Percentiles rank a stretch among this genome's conserved stretches.
These are phyloP conservation scores for Pristionchus entomophagus DNA, from an alignment of 2,888 invertebrate genomes.

Conservation along the genomic window DNA sequence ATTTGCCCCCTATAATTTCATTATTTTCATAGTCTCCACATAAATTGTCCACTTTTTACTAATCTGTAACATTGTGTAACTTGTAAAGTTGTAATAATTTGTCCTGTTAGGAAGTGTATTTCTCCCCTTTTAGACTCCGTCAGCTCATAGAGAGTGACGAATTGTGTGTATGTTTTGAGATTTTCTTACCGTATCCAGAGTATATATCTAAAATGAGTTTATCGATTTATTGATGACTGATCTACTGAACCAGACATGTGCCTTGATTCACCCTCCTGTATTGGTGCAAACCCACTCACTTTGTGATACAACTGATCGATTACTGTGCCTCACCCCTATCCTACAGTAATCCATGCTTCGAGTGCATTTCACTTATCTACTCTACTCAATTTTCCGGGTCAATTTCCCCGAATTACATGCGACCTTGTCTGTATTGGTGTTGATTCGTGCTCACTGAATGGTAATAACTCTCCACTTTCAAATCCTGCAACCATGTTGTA, in stretches of 20 bases:
- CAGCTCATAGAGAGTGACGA: slow-evolving; percentile 1
- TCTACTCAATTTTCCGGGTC: neutral
- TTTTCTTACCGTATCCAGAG: slow-evolving; percentile 9
- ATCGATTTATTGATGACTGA: slow-evolving; percentile 2
- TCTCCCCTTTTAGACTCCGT: neutral
- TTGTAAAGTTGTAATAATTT: slow-evolving; percentile 4
- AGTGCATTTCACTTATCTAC: slow-evolving; percentile 30
- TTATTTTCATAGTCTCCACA: neutral
- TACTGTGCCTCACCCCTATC: neutral
- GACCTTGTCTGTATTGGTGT: neutral
- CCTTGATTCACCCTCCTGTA: slow-evolving; percentile 15
- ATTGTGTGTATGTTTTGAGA: neutral
- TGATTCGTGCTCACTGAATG: slow-evolving; percentile 17
- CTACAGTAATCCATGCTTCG: neutral
- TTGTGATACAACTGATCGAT: slow-evolving; percentile 31
- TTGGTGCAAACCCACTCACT: slow-evolving; percentile 4
- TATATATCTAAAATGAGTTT: neutral
- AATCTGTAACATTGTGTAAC: slow-evolving; percentile 22
- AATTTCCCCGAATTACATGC: slow-evolving; percentile 14
- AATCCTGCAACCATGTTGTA: no score
- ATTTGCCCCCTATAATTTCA: neutral
- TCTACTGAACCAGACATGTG: neutral
- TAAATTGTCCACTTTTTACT: neutral
- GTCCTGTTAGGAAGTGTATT: neutral
- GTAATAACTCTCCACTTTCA: neutral